phyloP scores from a whole-genome alignment of 2,888 invertebrate genomes.

The Chydorus sphaericus region DNA sequence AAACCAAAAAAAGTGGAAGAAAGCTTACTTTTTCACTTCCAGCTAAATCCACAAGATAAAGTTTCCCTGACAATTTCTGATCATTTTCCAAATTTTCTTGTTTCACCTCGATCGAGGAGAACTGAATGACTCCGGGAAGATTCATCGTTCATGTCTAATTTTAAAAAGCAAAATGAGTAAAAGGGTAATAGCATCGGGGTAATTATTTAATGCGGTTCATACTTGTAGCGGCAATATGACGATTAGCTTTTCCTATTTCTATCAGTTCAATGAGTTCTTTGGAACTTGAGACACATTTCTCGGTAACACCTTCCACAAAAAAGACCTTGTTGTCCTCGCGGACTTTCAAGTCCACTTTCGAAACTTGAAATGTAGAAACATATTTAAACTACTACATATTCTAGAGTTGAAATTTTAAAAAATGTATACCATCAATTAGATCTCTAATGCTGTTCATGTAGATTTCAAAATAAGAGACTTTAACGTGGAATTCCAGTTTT shows the following conservation, averaged over 20 bases:
- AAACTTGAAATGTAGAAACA: conserved; percentile 40
- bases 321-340: conserved; percentile 99
- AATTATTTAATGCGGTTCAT: no score
- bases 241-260: conserved; percentile 97
- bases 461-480: conserved; percentile 99
- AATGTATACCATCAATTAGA: conserved; percentile 69
- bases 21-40: conserved; percentile 81
- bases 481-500: conserved; percentile 98
- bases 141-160: conserved; percentile 94
- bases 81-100: conserved; percentile 98
- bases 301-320: conserved; percentile 98
- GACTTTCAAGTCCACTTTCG: conserved; percentile 96
- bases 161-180: no score
- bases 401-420: background rate
- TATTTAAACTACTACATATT: background rate
- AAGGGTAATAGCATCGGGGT: no score
- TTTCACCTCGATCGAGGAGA: conserved; percentile 97
- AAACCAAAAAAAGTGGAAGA: background rate
- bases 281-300: conserved; percentile 96
- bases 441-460: conserved; percentile 99
- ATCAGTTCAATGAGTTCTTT: conserved; percentile 99
- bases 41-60: conserved; percentile 98
- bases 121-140: conserved; percentile 99
- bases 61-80: conserved; percentile 95
- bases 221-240: conserved; percentile 99